Percentiles rank a stretch among this genome's conserved stretches.
Evolutionary conservation across 2,888 invertebrate species (phyloP).

Genomic region (Andrena trimmerana): DNA sequence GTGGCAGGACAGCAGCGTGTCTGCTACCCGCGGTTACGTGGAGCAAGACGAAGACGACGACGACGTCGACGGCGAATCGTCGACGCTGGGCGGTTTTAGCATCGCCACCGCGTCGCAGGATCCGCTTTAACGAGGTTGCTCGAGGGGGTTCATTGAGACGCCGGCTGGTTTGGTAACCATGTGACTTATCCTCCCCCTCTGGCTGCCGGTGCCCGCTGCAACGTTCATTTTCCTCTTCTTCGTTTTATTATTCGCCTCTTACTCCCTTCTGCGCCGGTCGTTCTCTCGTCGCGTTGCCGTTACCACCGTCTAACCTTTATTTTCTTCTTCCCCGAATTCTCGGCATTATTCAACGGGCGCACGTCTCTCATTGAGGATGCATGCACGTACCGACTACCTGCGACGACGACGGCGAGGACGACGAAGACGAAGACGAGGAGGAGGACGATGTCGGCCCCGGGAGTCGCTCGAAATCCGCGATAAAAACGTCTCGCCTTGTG

Average conservation of each 20-base stretch:
- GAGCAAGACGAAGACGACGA: conserved; percentile 17
- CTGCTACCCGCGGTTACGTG: conserved; percentile 38
- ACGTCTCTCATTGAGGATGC: conserved; percentile 77
- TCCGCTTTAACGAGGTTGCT: conserved; percentile 77
- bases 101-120: conserved; percentile 54
- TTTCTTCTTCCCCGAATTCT: conserved; percentile 75
- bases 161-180: conserved; percentile 74
- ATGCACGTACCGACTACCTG: conserved; percentile 71
- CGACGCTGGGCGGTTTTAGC: conserved; percentile 42
- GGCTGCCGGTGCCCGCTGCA: conserved; percentile 17
- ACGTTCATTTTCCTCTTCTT: conserved; percentile 54
- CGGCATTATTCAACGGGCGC: conserved; percentile 76
- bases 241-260: conserved; percentile 69
- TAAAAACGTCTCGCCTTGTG: conserved; percentile 64
- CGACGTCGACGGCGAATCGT: conserved; percentile 22
- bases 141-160: conserved; percentile 73
- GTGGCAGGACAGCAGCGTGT: background rate
- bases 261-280: conserved; percentile 42
- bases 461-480: conserved; percentile 64
- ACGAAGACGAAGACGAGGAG: conserved; percentile 41
- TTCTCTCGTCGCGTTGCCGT: conserved; percentile 46
- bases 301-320: conserved; percentile 62
- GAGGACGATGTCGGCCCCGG: conserved; percentile 35
- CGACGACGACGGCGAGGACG: conserved; percentile 49
- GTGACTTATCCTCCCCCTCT: conserved; percentile 66